phyloP scores from a whole-genome alignment of 2,113 vertebrate species.

The Cathartes aura region DNA sequence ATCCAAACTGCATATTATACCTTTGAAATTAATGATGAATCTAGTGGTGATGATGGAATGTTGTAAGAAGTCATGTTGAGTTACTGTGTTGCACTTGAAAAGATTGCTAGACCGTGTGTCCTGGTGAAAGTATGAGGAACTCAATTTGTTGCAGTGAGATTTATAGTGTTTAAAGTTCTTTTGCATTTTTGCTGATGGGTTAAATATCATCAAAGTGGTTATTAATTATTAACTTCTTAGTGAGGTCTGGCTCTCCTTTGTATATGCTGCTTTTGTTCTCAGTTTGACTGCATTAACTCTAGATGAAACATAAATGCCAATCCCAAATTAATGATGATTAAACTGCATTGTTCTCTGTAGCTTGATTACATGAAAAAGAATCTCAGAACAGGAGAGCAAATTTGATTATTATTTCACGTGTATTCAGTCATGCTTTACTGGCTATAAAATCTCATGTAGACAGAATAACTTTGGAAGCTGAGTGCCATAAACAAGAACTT shows the following conservation, averaged over 20 bases:
- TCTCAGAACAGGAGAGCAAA: not conserved
- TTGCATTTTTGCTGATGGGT: slow-evolving; percentile 12
- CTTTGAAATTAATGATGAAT: not conserved
- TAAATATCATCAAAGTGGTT: not conserved
- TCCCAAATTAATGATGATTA: not conserved
- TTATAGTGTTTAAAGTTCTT: not conserved
- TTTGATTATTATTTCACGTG: not conserved
- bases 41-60: not conserved
- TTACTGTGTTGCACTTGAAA: not conserved
- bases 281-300: slow-evolving; percentile 1
- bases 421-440: not conserved
- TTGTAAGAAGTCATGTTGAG: not conserved
- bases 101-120: not conserved
- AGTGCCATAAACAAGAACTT: not conserved
- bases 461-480: not conserved
- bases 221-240: slow-evolving; percentile 19
- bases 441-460: not conserved
- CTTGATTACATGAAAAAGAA: not conserved
- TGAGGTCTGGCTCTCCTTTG: slow-evolving; percentile 3
- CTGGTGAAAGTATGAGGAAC: not conserved
- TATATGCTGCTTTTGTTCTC: not conserved
- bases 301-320: not conserved
- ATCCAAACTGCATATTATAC: not conserved
- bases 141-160: not conserved
- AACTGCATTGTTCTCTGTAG: not conserved